Evolutionary conservation across 2,888 invertebrate genomes (phyloP).

Genomic region (Nomada fucata): DNA sequence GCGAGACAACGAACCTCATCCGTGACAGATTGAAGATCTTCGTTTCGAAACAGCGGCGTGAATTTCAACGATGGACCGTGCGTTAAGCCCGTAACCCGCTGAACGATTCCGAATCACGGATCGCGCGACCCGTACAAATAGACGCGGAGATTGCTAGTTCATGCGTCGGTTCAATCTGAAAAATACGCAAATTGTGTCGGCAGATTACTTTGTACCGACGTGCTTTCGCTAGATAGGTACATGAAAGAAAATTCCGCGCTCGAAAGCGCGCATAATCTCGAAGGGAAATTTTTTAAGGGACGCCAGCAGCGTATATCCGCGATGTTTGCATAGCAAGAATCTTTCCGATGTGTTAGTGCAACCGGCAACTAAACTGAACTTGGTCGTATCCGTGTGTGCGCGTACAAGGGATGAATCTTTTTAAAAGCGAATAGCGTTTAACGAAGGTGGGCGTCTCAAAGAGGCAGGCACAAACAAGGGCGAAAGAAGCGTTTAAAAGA

Average conservation of each 20-base stretch:
- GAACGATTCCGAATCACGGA: not conserved
- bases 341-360: not conserved
- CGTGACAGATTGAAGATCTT: not conserved
- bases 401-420: constrained; percentile 10
- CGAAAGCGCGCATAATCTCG: constrained; percentile 9
- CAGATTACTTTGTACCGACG: constrained; percentile 10
- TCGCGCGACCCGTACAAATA: not conserved
- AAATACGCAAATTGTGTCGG: constrained; percentile 21
- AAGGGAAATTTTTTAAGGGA: constrained; percentile 14
- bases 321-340: constrained; percentile 19
- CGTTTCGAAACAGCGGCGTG: not conserved
- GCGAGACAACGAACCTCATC: no score
- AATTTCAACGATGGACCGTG: no score
- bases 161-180: not conserved
- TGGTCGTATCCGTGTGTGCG: not conserved
- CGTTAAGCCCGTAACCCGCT: no score
- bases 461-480: not conserved
- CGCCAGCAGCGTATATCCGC: not conserved
- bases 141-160: constrained; percentile 9
- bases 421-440: constrained; percentile 16
- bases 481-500: not conserved
- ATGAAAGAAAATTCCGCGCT: constrained; percentile 22
- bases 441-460: constrained; percentile 13
- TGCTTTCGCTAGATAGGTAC: constrained; percentile 19
- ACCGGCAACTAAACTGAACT: constrained; percentile 5